Percentiles rank a stretch among this genome's conserved stretches.
Evolutionary conservation across 1,140 invertebrate species (phyloP).

Genomic region (Mamestra configurata): DNA sequence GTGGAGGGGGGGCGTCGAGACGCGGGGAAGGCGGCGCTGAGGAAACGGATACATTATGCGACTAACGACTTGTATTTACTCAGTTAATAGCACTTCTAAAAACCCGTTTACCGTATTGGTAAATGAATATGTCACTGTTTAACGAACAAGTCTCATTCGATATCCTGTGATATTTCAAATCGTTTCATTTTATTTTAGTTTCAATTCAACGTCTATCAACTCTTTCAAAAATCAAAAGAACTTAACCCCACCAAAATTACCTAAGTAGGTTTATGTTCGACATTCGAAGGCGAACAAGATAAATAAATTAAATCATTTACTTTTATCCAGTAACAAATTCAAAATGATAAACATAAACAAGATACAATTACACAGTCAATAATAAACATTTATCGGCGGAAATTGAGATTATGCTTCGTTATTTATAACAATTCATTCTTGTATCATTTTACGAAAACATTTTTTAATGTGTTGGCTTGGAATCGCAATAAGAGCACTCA

Average conservation of each 20-base stretch:
- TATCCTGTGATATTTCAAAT: constrained; percentile 22
- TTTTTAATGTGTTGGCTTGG: not conserved
- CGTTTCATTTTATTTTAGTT: not conserved
- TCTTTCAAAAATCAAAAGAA: not conserved
- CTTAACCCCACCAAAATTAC: not conserved
- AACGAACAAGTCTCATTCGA: constrained; percentile 15
- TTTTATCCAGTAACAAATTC: not conserved
- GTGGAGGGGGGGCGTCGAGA: constrained; percentile 29
- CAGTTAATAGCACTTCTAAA: constrained; percentile 48
- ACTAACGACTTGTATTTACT: constrained; percentile 55
- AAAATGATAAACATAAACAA: constrained; percentile 49
- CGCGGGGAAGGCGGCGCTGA: constrained; percentile 48
- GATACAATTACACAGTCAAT: constrained; percentile 62
- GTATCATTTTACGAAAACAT: constrained; percentile 50
- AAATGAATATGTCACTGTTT: constrained; percentile 22
- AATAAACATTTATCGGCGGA: constrained; percentile 59
- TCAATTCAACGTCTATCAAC: no score
- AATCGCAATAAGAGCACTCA: not conserved
- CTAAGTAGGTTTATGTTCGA: constrained; percentile 1
- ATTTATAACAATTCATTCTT: constrained; percentile 38
- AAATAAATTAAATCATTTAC: not conserved
- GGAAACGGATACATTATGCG: constrained; percentile 62
- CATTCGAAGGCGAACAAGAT: constrained; percentile 7
- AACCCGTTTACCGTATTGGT: constrained; percentile 44
- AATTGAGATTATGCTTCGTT: constrained; percentile 26